Conservation (phyloP, 1,140 invertebrate genomes). For the Drosophila watanabei region DNA sequence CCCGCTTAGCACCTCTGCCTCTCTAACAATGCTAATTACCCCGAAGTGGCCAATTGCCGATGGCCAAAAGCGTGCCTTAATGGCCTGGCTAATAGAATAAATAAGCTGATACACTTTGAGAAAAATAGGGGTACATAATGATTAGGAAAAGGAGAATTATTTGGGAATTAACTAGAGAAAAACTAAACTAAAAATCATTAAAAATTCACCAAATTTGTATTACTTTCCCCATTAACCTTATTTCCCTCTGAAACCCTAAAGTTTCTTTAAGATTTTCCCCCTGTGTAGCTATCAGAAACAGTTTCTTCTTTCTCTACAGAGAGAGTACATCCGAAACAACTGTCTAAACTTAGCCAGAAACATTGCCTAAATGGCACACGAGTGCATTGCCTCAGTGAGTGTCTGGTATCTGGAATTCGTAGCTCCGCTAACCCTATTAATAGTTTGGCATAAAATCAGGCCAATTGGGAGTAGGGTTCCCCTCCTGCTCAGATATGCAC, state of each 20-base stretch:
- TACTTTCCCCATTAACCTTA: fast-evolving
- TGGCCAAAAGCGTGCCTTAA: slow-evolving; percentile 55
- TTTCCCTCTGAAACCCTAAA: neutral
- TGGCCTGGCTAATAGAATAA: slow-evolving; percentile 28
- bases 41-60: slow-evolving; percentile 55
- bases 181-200: too few species aligned
- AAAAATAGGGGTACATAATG: neutral
- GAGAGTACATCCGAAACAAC: slow-evolving; percentile 20
- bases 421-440: slow-evolving; percentile 41
- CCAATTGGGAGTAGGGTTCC: slow-evolving; percentile 15
- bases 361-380: slow-evolving; percentile 69
- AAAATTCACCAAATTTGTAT: neutral
- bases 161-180: neutral
- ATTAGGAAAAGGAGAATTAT: neutral
- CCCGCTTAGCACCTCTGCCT: slow-evolving; percentile 43
- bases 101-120: slow-evolving; percentile 6
- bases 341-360: slow-evolving; percentile 64
- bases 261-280: neutral
- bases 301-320: neutral
- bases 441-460: slow-evolving; percentile 51
- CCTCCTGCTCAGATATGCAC: slow-evolving; percentile 31
- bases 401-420: slow-evolving; percentile 49
- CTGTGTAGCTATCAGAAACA: slow-evolving; percentile 8
- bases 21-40: slow-evolving; percentile 56
- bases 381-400: slow-evolving; percentile 66